Evolutionary conservation across 2,888 invertebrate genomes (phyloP).

Genomic region (Torymus texanus): DNA sequence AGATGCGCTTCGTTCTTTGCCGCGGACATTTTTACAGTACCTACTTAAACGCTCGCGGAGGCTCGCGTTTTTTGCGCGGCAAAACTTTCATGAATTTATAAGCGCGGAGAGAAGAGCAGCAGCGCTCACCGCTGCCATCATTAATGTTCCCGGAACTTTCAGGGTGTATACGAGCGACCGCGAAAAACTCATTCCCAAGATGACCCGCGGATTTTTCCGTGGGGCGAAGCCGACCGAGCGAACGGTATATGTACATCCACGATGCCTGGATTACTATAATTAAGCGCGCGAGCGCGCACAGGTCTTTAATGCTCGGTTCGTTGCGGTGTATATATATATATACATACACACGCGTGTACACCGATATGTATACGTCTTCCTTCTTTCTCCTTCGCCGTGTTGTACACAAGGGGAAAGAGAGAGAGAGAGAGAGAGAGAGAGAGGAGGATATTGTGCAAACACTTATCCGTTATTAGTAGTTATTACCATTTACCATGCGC

Average conservation of each 20-base stretch:
- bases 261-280: slow-evolving; percentile 49
- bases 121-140: background rate
- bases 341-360: too few relatives aligned
- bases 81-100: slow-evolving; percentile 46
- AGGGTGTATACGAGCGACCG: background rate
- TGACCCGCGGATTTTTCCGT: slow-evolving; percentile 37
- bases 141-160: slow-evolving; percentile 44
- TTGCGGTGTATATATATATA: background rate
- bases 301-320: slow-evolving; percentile 37
- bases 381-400: slow-evolving; percentile 2
- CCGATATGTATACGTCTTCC: background rate
- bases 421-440: background rate
- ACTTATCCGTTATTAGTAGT: slow-evolving; percentile 57
- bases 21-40: slow-evolving; percentile 25
- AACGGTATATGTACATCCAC: slow-evolving; percentile 11
- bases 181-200: slow-evolving; percentile 28
- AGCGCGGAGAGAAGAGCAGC: background rate
- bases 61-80: slow-evolving; percentile 9
- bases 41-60: slow-evolving; percentile 21
- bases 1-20: background rate
- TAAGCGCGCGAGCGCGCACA: slow-evolving; percentile 40
- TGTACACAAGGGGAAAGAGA: background rate
- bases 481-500: slow-evolving; percentile 56
- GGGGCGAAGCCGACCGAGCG: background rate
- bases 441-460: slow-evolving; percentile 54